phyloP scores from a whole-genome alignment of 2,113 vertebrate genomes.

The Coptodon rendalli region DNA sequence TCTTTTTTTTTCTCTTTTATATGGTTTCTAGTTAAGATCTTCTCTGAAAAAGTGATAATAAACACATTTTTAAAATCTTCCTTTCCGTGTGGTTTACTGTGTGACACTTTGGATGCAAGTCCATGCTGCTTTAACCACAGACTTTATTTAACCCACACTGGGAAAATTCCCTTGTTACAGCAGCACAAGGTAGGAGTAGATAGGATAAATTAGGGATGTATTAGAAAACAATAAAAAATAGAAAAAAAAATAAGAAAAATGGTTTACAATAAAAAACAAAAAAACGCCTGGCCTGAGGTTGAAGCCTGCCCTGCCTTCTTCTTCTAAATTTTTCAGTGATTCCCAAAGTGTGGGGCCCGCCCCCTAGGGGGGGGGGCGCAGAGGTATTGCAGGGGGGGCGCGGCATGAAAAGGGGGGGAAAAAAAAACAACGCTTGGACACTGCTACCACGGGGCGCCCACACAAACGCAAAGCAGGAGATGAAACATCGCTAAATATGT shows the following conservation, averaged over 20 bases:
- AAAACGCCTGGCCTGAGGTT: not conserved
- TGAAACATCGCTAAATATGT: no score
- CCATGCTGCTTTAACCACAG: not conserved
- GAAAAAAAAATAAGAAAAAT: not conserved
- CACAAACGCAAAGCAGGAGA: no score
- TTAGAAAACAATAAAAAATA: not conserved
- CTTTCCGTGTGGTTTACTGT: not conserved
- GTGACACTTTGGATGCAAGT: not conserved
- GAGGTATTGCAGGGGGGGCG: no score
- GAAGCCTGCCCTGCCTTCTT: not conserved
- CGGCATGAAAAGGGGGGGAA: no score
- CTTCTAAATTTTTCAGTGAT: no score
- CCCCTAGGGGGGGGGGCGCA: no score
- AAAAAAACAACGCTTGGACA: no score
- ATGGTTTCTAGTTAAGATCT: not conserved
- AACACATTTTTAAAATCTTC: not conserved
- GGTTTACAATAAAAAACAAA: not conserved
- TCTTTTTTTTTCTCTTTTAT: not conserved
- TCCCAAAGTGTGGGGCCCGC: no score
- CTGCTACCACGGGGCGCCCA: no score
- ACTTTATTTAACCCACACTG: not conserved
- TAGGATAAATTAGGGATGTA: not conserved
- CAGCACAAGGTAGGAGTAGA: not conserved
- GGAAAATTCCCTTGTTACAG: not conserved
- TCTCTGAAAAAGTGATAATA: conserved; percentile 15